phyloP scores from a whole-genome alignment of 2,113 vertebrate species.

The Tachuris rubrigastra region DNA sequence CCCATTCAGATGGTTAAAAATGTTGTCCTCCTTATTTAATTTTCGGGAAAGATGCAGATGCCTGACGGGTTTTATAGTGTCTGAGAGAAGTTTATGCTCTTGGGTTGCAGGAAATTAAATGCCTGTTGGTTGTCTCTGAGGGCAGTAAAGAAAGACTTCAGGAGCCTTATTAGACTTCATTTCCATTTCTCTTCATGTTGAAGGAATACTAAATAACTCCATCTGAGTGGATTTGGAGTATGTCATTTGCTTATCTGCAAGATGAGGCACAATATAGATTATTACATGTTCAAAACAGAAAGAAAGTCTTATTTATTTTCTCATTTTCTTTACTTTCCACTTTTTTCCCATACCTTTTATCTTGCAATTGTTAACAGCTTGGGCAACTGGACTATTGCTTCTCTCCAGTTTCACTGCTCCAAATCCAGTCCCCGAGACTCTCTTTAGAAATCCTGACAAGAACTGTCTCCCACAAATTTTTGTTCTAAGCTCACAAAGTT shows the following conservation, averaged over 20 bases:
- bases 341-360: neutral
- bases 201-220: conserved; percentile 29
- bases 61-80: neutral
- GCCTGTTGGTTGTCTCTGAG: neutral
- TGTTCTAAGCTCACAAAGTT: accelerated
- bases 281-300: neutral
- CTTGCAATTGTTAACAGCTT: neutral
- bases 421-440: neutral
- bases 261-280: neutral
- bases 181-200: neutral
- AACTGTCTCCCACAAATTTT: neutral
- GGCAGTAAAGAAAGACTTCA: conserved; percentile 7
- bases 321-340: neutral
- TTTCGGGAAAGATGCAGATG: neutral
- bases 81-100: neutral
- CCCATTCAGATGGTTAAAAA: neutral
- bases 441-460: neutral
- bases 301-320: neutral
- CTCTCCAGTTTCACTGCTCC: neutral
- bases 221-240: neutral
- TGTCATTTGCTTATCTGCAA: neutral
- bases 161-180: conserved; percentile 40
- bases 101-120: conserved; percentile 43
- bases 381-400: neutral
- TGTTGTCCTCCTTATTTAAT: conserved; percentile 7